phyloP scores from a whole-genome alignment of 2,113 vertebrate species.

The Buteo buteo region DNA sequence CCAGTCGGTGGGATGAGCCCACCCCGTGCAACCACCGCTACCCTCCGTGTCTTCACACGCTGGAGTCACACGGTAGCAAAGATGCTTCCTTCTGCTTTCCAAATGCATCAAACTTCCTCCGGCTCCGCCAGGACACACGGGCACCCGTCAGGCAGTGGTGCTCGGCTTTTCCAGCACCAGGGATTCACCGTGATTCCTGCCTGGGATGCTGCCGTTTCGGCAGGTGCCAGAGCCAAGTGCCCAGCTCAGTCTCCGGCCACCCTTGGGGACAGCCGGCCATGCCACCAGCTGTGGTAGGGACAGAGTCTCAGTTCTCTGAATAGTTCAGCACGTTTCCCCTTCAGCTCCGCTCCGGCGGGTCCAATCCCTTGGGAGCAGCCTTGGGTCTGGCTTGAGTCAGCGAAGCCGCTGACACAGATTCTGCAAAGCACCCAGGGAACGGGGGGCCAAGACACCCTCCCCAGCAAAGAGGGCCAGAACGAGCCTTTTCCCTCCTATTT shows the following conservation, averaged over 20 bases:
- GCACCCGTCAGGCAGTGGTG: rapidly evolving
- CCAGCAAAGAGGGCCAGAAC: rapidly evolving
- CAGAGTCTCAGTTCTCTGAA: rapidly evolving
- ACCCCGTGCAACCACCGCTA: rapidly evolving
- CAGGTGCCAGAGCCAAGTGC: rapidly evolving
- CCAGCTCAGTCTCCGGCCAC: background rate
- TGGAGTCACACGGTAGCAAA: background rate
- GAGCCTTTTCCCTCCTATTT: background rate
- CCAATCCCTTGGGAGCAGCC: background rate
- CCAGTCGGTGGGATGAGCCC: background rate
- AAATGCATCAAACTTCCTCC: background rate
- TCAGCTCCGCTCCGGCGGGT: rapidly evolving
- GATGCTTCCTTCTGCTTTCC: slow-evolving; percentile 51
- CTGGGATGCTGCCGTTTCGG: rapidly evolving
- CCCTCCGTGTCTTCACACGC: background rate
- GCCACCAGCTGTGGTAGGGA: background rate
- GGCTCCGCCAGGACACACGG: rapidly evolving
- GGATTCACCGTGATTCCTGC: rapidly evolving
- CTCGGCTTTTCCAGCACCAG: rapidly evolving
- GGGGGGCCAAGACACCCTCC: background rate
- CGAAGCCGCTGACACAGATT: background rate
- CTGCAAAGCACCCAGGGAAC: background rate
- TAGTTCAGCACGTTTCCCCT: background rate
- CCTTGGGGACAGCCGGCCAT: background rate
- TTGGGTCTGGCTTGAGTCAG: rapidly evolving